phyloP scores from a whole-genome alignment of 2,113 vertebrate species.

The Tetraodon nigroviridis region DNA sequence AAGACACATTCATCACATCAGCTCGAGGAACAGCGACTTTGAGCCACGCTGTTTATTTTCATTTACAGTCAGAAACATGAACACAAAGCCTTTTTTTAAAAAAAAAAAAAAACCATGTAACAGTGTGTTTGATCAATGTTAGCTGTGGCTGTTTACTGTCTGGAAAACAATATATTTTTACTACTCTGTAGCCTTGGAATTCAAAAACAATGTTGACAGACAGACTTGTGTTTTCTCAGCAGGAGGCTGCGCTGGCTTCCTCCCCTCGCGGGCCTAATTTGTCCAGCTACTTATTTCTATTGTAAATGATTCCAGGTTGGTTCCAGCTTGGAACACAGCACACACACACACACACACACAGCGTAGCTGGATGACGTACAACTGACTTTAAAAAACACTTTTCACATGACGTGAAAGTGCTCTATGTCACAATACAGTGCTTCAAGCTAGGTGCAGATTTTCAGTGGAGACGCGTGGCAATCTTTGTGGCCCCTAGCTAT shows the following conservation, averaged over 20 bases:
- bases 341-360: too few relatives aligned
- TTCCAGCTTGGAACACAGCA: too few relatives aligned
- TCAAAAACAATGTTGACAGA: slow-evolving; percentile 25
- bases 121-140: slow-evolving; percentile 33
- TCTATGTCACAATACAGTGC: too few relatives aligned
- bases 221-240: slow-evolving; percentile 61
- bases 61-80: slow-evolving; percentile 13
- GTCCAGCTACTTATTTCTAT: too few relatives aligned
- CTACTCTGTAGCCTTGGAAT: slow-evolving; percentile 24
- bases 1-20: slow-evolving; percentile 59
- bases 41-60: neutral
- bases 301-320: too few relatives aligned
- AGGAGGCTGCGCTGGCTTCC: slow-evolving; percentile 24
- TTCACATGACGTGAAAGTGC: too few relatives aligned
- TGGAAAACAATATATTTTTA: slow-evolving; percentile 35
- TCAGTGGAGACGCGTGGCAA: too few relatives aligned
- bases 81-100: slow-evolving; percentile 16
- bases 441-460: too few relatives aligned
- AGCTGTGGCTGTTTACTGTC: slow-evolving; percentile 25
- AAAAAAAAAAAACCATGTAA: neutral
- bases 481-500: too few relatives aligned
- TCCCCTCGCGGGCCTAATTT: slow-evolving; percentile 26
- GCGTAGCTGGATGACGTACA: too few relatives aligned
- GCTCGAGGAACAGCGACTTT: slow-evolving; percentile 18
- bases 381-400: too few relatives aligned